These are phyloP conservation scores for Mirounga angustirostris DNA, from an alignment of 2,113 vertebrate genomes.

Conservation along the genomic window DNA sequence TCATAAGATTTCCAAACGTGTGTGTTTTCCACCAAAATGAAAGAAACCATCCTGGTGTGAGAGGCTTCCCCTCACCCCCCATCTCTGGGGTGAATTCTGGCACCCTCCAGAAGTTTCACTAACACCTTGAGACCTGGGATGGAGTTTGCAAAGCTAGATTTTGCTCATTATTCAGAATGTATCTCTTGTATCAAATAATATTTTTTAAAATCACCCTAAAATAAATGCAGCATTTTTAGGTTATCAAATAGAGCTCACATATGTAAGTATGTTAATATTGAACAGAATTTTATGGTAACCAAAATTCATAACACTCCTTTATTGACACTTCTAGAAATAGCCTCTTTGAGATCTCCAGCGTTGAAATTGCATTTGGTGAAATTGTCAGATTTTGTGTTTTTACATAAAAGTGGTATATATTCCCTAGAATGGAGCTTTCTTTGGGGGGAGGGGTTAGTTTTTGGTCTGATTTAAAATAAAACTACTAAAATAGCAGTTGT, in stretches of 20 bases:
- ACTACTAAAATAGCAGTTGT: background rate
- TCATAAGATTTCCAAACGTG: background rate
- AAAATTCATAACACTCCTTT: slow-evolving; percentile 54
- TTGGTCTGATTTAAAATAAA: slow-evolving; percentile 35
- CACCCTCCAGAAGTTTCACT: background rate
- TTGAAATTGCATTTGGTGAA: background rate
- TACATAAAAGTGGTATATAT: background rate
- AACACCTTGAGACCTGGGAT: background rate
- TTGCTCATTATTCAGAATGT: slow-evolving; percentile 15
- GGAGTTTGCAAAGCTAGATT: slow-evolving; percentile 2
- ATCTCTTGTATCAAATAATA: slow-evolving; percentile 16
- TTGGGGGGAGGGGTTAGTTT: background rate
- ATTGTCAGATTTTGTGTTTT: slow-evolving; percentile 52
- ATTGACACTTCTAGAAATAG: background rate
- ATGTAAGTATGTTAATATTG: slow-evolving; percentile 18
- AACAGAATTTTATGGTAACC: slow-evolving; percentile 42
- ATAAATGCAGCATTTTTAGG: slow-evolving; percentile 52
- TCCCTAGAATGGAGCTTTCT: background rate
- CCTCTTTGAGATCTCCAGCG: background rate
- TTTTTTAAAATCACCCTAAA: background rate
- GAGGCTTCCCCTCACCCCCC: background rate
- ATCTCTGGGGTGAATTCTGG: background rate
- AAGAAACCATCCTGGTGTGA: rapidly evolving
- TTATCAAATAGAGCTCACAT: slow-evolving; percentile 44
- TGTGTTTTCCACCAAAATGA: background rate